Evolutionary conservation across 2,888 invertebrate species (phyloP), one percentile per base, ranked within the genome.

Genomic region (Gortyna flavago): DNA sequence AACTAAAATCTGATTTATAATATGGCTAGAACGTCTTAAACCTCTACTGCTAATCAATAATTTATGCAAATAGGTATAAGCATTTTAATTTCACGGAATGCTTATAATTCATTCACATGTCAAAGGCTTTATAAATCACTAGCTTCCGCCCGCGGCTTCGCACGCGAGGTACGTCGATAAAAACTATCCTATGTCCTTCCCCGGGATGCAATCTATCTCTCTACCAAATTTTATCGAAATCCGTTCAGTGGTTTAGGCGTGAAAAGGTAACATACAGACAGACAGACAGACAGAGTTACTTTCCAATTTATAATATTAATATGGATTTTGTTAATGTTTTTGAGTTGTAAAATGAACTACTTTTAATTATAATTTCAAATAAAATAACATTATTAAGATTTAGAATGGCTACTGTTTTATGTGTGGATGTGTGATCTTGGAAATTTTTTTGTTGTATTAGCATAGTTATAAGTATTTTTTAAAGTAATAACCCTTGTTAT

Each of bases 241-340:
- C n/a, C n/a, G n/a, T n/a, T n/a, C n/a, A n/a, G n/a, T n/a, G n/a
- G n/a, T n/a, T n/a, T n/a, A n/a, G n/a, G n/a, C n/a, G n/a, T n/a
- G n/a, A n/a, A n/a, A n/a, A n/a, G n/a, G n/a, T n/a, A n/a, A n/a
- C n/a, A n/a, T n/a, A n/a, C n/a, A n/a, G n/a, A n/a, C n/a, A n/a
- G n/a, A n/a, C n/a, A n/a, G n/a, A n/a, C n/a, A n/a, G n/a, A n/a
- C n/a, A n/a, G n/a, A n/a, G n/a, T n/a, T n/a, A n/a, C n/a, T n/a
- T n/a, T n/a, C n/a, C n/a, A n/a, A n/a, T n/a, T n/a, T n/a, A n/a
- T n/a, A n/a, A n/a, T n/a, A n/a, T n/a, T n/a, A n/a, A n/a, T n/a
- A n/a, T n/a, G n/a, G n/a, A n/a, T 51, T 76, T 80, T 65, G 64
- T 80, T 57, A 80, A 69, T 69, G 65, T 65, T 75, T 78, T 41